Evolutionary conservation across 2,888 invertebrate species (phyloP).

Genomic region (Lagria hirta): DNA sequence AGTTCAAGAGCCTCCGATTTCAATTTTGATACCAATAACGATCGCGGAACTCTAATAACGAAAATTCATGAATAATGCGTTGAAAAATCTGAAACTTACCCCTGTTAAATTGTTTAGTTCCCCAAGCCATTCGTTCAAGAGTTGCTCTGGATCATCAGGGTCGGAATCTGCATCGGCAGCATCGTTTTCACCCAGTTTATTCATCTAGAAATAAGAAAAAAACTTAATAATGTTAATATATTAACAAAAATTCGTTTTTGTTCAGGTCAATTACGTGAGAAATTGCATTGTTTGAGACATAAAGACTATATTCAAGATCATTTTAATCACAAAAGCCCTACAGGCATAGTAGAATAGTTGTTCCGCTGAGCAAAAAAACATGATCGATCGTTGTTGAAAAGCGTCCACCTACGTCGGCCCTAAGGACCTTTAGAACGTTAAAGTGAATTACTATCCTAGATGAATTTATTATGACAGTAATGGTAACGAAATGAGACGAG

Average conservation of each 20-base stretch:
- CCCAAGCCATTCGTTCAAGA: slow-evolving; percentile 77
- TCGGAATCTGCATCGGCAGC: slow-evolving; percentile 60
- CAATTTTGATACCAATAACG: too few relatives aligned
- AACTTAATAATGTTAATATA: background rate
- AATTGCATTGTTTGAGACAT: background rate
- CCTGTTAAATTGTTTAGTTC: slow-evolving; percentile 74
- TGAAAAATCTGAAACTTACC: slow-evolving; percentile 57
- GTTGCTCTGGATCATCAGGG: slow-evolving; percentile 72
- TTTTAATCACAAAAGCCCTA: background rate
- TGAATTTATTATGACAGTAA: slow-evolving; percentile 15
- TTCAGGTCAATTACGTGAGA: background rate
- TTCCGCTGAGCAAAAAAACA: background rate
- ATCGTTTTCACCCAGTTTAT: slow-evolving; percentile 48
- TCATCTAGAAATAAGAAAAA: slow-evolving; percentile 57
- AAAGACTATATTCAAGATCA: too few relatives aligned
- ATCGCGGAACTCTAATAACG: too few relatives aligned
- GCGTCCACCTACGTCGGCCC: slow-evolving; percentile 8
- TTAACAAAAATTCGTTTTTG: slow-evolving; percentile 3
- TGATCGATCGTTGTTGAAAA: slow-evolving; percentile 11
- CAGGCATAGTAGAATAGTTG: too few relatives aligned
- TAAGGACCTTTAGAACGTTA: background rate
- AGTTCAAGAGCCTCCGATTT: too few relatives aligned
- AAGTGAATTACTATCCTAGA: slow-evolving; percentile 3
- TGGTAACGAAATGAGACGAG: too few relatives aligned
- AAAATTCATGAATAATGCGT: background rate